phyloP scores from a whole-genome alignment of 2,888 invertebrate genomes.

The Himalopsyche kuldschensis region DNA sequence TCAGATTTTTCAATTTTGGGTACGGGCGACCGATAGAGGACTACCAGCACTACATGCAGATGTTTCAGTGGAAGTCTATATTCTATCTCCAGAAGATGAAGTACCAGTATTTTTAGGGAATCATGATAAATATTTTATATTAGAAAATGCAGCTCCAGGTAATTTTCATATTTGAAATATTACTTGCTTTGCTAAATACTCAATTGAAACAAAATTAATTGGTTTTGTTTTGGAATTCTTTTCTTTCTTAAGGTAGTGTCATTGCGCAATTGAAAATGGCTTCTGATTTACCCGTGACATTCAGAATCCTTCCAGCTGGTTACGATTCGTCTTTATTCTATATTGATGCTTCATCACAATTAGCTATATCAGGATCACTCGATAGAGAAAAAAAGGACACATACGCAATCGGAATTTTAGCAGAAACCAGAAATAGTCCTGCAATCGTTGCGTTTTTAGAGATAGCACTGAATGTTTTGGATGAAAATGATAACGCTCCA shows the following conservation, averaged over 20 bases:
- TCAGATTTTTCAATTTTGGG: slow-evolving; percentile 76
- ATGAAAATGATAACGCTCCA: slow-evolving; percentile 80
- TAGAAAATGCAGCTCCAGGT: slow-evolving; percentile 71
- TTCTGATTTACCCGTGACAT: slow-evolving; percentile 65
- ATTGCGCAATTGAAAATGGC: slow-evolving; percentile 69
- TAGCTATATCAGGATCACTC: slow-evolving; percentile 64
- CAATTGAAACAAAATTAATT: no score
- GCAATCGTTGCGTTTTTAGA: slow-evolving; percentile 68
- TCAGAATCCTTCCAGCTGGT: slow-evolving; percentile 63
- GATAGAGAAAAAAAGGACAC: slow-evolving; percentile 67
- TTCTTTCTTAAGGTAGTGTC: slow-evolving; percentile 59
- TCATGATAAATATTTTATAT: slow-evolving; percentile 69
- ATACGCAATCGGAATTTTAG: slow-evolving; percentile 67
- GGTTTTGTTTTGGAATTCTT: background rate
- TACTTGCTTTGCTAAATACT: no score
- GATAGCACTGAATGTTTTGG: slow-evolving; percentile 70
- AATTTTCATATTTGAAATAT: slow-evolving; percentile 21
- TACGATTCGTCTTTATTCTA: slow-evolving; percentile 64
- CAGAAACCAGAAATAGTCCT: slow-evolving; percentile 73
- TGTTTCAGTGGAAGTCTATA: slow-evolving; percentile 72
- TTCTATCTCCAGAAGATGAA: slow-evolving; percentile 66
- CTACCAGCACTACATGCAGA: slow-evolving; percentile 69
- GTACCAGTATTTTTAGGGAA: slow-evolving; percentile 73
- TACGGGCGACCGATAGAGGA: slow-evolving; percentile 75
- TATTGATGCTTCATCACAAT: slow-evolving; percentile 65